Evolutionary conservation across 2,113 vertebrate genomes (phyloP).

Genomic region (Cololabis saira): DNA sequence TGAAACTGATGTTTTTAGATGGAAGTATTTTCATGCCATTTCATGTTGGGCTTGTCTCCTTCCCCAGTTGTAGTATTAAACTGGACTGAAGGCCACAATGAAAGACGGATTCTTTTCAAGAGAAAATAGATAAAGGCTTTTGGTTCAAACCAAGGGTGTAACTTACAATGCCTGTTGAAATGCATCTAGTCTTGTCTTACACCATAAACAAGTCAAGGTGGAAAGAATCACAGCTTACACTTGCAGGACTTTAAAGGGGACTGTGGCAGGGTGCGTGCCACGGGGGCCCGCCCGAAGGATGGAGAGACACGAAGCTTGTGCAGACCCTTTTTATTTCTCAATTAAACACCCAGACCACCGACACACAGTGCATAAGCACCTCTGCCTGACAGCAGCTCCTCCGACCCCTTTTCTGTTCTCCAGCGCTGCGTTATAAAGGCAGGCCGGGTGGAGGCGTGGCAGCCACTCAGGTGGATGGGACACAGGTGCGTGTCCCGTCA

Average conservation of each 20-base stretch:
- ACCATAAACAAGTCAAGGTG: not conserved
- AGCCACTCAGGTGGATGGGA: no score
- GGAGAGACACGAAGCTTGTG: no score
- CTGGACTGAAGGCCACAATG: not conserved
- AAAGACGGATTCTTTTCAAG: not conserved
- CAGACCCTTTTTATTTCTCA: no score
- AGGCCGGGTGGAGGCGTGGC: no score
- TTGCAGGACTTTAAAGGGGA: not conserved
- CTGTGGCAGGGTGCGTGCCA: no score
- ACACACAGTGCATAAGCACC: no score
- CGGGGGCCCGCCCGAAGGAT: no score
- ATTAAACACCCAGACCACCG: no score
- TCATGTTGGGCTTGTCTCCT: not conserved
- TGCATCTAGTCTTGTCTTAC: not conserved
- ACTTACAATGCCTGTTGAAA: not conserved
- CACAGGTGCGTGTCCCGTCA: no score
- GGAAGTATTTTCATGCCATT: not conserved
- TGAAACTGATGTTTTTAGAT: not conserved
- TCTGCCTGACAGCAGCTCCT: no score
- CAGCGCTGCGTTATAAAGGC: no score
- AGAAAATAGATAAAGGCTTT: slow-evolving; percentile 13
- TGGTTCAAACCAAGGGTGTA: not conserved
- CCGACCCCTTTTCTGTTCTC: no score
- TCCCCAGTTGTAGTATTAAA: slow-evolving; percentile 8
- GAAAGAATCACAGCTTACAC: not conserved